Base-by-base conservation (phyloP, 2,113 vertebrate species). In the Toxostoma redivivum region DNA sequence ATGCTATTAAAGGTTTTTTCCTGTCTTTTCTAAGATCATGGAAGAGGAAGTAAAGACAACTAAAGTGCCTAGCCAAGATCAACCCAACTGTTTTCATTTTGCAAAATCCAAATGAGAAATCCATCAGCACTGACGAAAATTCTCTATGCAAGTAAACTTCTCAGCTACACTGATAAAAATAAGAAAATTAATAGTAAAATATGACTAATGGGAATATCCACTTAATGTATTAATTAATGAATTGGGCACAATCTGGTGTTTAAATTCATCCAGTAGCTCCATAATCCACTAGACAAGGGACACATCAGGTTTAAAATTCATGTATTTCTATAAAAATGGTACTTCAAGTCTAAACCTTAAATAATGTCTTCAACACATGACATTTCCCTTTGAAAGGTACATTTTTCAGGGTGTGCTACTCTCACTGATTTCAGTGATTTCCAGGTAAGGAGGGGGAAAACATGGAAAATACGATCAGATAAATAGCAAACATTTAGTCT, bases 371-470 rank as follows among this genome's bases (percentile, higher is more conserved):
- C 44, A 79, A 58, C 7, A 71, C 7, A 54, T 4, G 13, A 27
- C 18, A 45, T 33, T 62, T 66, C 30, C 5, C 25, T 65, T 81
- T 38, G 14, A 82, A 78, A 90, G 18, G 4, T 12, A 2, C 6
- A 30, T 71, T 79, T 74, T 54, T 65, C 33, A 81, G 31, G 16
- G 22, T 53, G 23, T 35, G 38, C 28, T 47, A 27, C 33, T 86
- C 31, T 71, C 44, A 73, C 8, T 0, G 0, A 81, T 56, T 53
- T 81, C 69, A 44, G 9, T 37, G 30, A 70, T 66, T 84, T 45
- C 22, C 15, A 33, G 8, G 5, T 24, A 64, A 77, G 45, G 11
- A 15, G 1, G 2, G 2, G 18, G 5, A 1, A 27, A 23, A 18
- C 60, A 48, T 0, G 3, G 21, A 48, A 86, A 87, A 78, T 22